These are phyloP conservation scores for Bursaphelenchus okinawaensis DNA, from an alignment of 2,888 invertebrate species.

Conservation along the genomic window DNA sequence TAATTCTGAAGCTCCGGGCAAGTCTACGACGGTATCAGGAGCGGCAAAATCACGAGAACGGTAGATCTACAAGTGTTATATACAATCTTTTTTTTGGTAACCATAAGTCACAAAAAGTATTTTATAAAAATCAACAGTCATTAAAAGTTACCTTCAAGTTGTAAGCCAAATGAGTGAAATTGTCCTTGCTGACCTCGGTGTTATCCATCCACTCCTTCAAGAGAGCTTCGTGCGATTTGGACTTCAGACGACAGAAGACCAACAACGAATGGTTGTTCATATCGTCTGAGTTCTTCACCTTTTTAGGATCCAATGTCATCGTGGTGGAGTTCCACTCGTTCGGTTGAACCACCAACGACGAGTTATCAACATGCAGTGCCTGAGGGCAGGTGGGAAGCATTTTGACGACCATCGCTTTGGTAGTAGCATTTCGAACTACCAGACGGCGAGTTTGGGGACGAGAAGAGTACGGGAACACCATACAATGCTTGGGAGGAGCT, in stretches of 20 bases:
- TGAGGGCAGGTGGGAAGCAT: not conserved
- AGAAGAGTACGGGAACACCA: not conserved
- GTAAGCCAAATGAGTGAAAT: not conserved
- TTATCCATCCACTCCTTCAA: not conserved
- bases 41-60: not conserved
- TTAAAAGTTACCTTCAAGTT: not conserved
- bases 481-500: not conserved
- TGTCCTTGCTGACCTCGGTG: not conserved
- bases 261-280: not conserved
- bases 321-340: constrained; percentile 1
- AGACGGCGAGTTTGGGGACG: not conserved
- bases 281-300: not conserved
- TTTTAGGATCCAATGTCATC: not conserved
- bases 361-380: not conserved
- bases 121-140: no score
- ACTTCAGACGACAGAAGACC: not conserved
- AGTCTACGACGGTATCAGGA: not conserved
- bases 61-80: not conserved
- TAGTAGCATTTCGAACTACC: not conserved
- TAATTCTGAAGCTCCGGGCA: not conserved
- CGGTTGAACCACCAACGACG: not conserved
- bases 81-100: no score
- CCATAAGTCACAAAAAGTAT: no score
- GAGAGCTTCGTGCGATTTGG: not conserved
- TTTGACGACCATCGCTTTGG: not conserved